Percentiles rank a stretch among this genome's conserved stretches.
Evolutionary conservation across 1,140 invertebrate species (phyloP).

Genomic region (Heterodera carotae): DNA sequence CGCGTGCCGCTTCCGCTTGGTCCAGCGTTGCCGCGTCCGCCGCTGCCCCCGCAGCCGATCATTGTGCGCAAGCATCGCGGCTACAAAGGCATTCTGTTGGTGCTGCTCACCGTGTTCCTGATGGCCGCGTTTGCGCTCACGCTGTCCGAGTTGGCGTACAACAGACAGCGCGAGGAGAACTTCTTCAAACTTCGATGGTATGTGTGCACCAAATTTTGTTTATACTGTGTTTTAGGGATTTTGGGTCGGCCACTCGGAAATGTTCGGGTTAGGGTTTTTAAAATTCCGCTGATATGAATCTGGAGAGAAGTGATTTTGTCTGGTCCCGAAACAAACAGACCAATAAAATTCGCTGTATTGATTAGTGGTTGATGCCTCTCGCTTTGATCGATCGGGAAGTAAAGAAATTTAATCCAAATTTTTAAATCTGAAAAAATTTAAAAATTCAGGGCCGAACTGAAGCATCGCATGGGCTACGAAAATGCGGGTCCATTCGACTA

Average conservation of each 20-base stretch:
- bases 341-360: background rate
- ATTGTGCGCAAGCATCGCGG: constrained; percentile 57
- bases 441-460: constrained; percentile 54
- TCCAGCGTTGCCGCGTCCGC: constrained; percentile 43
- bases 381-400: too few relatives aligned
- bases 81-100: constrained; percentile 60
- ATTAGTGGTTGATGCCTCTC: too few relatives aligned
- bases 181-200: constrained; percentile 61
- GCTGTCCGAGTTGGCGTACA: constrained; percentile 62
- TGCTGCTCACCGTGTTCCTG: constrained; percentile 59
- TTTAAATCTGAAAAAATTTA: too few relatives aligned
- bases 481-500: constrained; percentile 26
- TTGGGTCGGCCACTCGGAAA: background rate
- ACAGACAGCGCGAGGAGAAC: constrained; percentile 62
- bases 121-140: constrained; percentile 58
- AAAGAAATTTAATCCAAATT: too few relatives aligned
- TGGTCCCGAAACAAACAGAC: background rate
- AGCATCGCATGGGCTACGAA: constrained; percentile 54
- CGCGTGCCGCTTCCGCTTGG: constrained; percentile 48
- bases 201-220: too few relatives aligned
- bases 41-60: constrained; percentile 37
- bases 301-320: too few relatives aligned
- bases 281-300: too few relatives aligned
- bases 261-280: too few relatives aligned
- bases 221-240: too few relatives aligned